These are phyloP conservation scores for Pantherophis vulpinus DNA, from an alignment of 2,797 vertebrate genomes.

Conservation along the genomic window DNA sequence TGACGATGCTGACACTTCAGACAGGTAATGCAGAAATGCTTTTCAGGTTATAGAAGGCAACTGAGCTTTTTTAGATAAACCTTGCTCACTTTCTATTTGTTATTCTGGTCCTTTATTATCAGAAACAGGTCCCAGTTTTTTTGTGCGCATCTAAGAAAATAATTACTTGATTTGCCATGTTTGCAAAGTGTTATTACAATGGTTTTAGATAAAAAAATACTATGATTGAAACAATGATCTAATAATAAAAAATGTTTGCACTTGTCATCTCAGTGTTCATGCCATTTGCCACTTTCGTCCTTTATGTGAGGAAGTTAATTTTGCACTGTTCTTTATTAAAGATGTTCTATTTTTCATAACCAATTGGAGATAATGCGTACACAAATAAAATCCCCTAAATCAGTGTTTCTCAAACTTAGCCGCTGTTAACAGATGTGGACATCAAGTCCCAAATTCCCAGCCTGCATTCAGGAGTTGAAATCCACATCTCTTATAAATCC, in stretches of 20 bases:
- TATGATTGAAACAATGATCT: not conserved
- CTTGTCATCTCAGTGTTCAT: not conserved
- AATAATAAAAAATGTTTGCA: not conserved
- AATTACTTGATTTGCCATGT: not conserved
- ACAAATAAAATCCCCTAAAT: not conserved
- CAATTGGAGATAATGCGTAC: not conserved
- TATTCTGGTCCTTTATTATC: not conserved
- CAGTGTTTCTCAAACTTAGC: not conserved
- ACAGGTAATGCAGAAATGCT: slow-evolving; percentile 64
- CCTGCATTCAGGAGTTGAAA: not conserved
- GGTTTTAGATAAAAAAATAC: not conserved
- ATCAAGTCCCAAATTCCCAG: not conserved
- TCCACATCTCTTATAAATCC: not conserved
- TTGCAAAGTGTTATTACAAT: not conserved
- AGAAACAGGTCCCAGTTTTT: not conserved
- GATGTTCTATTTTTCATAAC: not conserved
- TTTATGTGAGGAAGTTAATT: not conserved
- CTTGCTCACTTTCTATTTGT: not conserved
- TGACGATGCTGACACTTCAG: slow-evolving; percentile 81
- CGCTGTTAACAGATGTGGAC: not conserved
- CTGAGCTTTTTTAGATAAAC: not conserved
- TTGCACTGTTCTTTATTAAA: not conserved
- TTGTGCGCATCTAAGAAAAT: not conserved
- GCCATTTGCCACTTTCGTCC: not conserved
- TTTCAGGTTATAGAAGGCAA: not conserved